Conservation (phyloP, 1,140 invertebrate species). For the Anastatus disparis region DNA sequence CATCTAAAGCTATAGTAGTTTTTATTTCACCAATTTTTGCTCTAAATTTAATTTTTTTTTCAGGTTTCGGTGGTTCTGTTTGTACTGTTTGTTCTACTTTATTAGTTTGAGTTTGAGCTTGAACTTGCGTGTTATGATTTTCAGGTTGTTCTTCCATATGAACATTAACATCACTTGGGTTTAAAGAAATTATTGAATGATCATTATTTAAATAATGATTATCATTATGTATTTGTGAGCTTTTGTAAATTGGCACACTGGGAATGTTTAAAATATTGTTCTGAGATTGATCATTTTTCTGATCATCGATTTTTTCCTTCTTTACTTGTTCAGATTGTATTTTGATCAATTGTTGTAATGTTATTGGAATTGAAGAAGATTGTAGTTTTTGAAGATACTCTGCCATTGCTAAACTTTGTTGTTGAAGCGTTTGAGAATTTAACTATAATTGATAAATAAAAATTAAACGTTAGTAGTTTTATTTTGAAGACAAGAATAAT, state of each 20-base stretch:
- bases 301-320: conserved; percentile 59
- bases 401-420: conserved; percentile 58
- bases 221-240: conserved; percentile 55
- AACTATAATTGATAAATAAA: conserved; percentile 40
- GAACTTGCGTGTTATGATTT: conserved; percentile 46
- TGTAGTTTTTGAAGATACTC: conserved; percentile 65
- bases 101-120: conserved; percentile 22
- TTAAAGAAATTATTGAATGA: conserved; percentile 55
- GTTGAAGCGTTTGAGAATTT: conserved; percentile 55
- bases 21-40: conserved; percentile 66
- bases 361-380: conserved; percentile 60
- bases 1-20: conserved; percentile 60
- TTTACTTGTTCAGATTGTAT: conserved; percentile 59
- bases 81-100: conserved; percentile 60
- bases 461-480: neutral
- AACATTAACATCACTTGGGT: conserved; percentile 58
- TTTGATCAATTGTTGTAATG: conserved; percentile 63
- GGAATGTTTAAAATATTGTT: conserved; percentile 66
- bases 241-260: conserved; percentile 59
- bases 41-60: conserved; percentile 65
- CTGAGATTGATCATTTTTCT: conserved; percentile 56
- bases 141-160: conserved; percentile 56
- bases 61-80: conserved; percentile 59
- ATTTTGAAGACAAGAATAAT: no score
- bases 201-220: conserved; percentile 56